Evolutionary conservation across 2,113 vertebrate species (phyloP).

Genomic region (human (Homo sapiens)): DNA sequence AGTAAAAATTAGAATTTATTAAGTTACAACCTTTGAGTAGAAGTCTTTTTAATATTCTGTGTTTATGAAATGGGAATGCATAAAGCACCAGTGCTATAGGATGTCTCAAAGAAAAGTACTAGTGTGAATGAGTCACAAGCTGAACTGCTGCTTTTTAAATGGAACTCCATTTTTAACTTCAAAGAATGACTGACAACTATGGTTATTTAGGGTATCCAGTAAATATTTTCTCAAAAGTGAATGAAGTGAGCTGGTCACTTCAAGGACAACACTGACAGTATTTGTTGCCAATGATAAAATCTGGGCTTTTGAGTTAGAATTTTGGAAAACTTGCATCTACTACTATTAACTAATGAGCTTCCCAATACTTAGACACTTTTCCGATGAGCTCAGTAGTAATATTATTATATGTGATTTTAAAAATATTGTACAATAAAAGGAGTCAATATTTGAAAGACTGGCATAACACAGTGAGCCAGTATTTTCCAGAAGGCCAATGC

Average conservation of each 20-base stretch:
- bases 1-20: background rate
- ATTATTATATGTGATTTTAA: background rate
- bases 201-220: background rate
- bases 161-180: background rate
- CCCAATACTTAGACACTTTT: background rate
- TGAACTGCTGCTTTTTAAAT: background rate
- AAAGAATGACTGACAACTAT: background rate
- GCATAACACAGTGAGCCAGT: background rate
- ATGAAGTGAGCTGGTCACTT: background rate
- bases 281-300: background rate
- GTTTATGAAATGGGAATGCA: background rate
- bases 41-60: background rate
- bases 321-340: background rate
- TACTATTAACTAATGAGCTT: background rate
- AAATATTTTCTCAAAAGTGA: constrained; percentile 33
- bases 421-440: background rate
- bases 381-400: background rate
- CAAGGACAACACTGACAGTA: background rate
- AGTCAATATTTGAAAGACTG: background rate
- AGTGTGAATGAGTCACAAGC: background rate
- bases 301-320: constrained; percentile 16
- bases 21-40: background rate
- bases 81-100: background rate
- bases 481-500: background rate
- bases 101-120: background rate